Evolutionary conservation across 2,888 invertebrate species (phyloP).

Genomic region (Unio delphinus): DNA sequence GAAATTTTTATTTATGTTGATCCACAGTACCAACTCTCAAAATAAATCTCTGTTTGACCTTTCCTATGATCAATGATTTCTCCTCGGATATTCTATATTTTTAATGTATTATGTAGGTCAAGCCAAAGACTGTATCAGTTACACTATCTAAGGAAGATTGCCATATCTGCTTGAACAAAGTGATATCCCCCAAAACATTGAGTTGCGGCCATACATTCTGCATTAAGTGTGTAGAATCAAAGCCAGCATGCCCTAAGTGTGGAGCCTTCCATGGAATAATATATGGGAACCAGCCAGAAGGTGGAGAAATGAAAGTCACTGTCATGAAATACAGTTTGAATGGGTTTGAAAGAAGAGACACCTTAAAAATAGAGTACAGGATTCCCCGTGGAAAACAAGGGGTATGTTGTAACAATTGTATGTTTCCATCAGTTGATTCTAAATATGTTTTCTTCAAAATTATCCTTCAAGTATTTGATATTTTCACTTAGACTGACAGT

Average conservation of each 20-base stretch:
- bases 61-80: too few species aligned
- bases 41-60: too few species aligned
- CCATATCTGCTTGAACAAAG: conserved; percentile 30
- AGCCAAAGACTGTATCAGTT: too few species aligned
- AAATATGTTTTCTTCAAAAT: too few species aligned
- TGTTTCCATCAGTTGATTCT: too few species aligned
- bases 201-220: conserved; percentile 34
- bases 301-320: conserved; percentile 25
- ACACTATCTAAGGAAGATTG: conserved; percentile 11
- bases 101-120: too few species aligned
- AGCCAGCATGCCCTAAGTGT: conserved; percentile 72
- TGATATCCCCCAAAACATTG: conserved; percentile 18
- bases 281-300: conserved; percentile 31
- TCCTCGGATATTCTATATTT: too few species aligned
- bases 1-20: too few species aligned
- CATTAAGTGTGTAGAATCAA: conserved; percentile 21
- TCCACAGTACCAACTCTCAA: too few species aligned
- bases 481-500: too few species aligned
- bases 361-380: conserved; percentile 34
- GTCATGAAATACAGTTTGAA: conserved; percentile 4
- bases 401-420: conserved; percentile 20
- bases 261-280: conserved; percentile 5
- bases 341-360: conserved; percentile 24
- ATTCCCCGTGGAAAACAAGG: conserved; percentile 48
- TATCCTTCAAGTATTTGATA: too few species aligned